Evolutionary conservation across 2,113 vertebrate species (phyloP).

Genomic region (Rhinolophus sinicus): DNA sequence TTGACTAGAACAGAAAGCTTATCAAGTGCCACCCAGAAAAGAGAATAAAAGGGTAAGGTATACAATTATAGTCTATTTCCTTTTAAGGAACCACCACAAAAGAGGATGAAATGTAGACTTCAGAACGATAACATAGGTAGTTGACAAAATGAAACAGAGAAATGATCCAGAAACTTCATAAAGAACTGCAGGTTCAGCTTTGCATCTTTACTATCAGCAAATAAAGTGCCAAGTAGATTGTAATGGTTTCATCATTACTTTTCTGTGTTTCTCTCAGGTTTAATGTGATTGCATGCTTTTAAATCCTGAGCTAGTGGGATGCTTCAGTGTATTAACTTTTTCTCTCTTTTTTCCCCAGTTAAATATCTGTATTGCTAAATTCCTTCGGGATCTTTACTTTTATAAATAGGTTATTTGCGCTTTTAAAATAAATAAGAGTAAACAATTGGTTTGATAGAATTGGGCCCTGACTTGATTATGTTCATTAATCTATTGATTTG

Average conservation of each 20-base stretch:
- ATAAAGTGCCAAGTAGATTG: not conserved
- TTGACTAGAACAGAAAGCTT: not conserved
- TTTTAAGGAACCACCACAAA: constrained; percentile 33
- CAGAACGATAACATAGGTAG: constrained; percentile 43
- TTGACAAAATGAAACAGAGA: constrained; percentile 43
- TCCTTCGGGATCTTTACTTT: not conserved
- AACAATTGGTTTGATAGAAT: not conserved
- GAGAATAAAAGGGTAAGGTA: not conserved
- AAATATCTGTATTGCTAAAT: not conserved
- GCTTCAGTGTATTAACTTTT: not conserved
- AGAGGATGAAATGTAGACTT: constrained; percentile 28
- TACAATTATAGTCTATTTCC: constrained; percentile 20
- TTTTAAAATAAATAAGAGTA: not conserved
- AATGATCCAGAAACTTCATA: constrained; percentile 49
- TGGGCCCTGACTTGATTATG: not conserved
- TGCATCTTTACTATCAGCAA: constrained; percentile 31
- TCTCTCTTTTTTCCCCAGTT: not conserved
- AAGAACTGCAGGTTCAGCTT: not conserved
- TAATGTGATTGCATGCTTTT: constrained; percentile 30
- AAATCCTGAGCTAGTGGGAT: constrained; percentile 61
- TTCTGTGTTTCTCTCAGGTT: not conserved
- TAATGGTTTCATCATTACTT: not conserved
- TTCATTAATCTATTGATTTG: not conserved
- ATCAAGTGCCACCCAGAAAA: not conserved
- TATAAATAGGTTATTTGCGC: not conserved